Percentiles rank a stretch among this genome's conserved stretches.
These are phyloP conservation scores for Lophius americanus DNA, from an alignment of 2,797 vertebrate species.

Conservation along the genomic window DNA sequence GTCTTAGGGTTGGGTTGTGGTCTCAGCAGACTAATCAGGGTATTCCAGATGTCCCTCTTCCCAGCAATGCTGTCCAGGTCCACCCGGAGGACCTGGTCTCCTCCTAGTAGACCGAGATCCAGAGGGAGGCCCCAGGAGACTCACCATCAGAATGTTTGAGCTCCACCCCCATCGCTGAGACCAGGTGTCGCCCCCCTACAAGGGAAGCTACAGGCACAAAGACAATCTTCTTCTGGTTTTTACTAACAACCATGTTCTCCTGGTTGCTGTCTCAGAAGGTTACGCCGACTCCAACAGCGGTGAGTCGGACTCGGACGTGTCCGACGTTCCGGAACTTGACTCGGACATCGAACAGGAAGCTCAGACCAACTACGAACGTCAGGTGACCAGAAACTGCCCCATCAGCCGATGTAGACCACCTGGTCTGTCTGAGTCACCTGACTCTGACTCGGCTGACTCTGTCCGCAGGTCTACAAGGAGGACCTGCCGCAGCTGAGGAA, in stretches of 20 bases:
- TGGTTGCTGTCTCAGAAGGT: constrained; percentile 79
- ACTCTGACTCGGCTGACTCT: background rate
- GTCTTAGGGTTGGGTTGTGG: too few species aligned
- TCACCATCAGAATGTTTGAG: too few species aligned
- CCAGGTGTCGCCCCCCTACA: too few species aligned
- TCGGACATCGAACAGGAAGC: constrained; percentile 98
- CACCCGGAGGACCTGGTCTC: too few species aligned
- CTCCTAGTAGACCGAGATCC: too few species aligned
- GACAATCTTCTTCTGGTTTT: too few species aligned
- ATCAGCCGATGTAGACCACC: background rate
- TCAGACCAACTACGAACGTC: constrained; percentile 95
- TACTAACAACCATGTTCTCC: background rate
- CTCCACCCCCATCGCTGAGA: too few species aligned
- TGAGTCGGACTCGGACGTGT: constrained; percentile 84
- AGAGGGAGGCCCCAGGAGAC: too few species aligned
- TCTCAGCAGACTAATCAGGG: too few species aligned
- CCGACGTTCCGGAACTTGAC: constrained; percentile 91
- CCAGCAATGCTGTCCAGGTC: too few species aligned
- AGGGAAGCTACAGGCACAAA: too few species aligned
- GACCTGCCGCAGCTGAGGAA: constrained; percentile 96
- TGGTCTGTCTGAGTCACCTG: background rate
- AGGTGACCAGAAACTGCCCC: constrained; percentile 79
- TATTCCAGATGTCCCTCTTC: too few species aligned
- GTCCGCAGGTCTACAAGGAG: constrained; percentile 95
- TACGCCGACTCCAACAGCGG: constrained; percentile 93